Evolutionary conservation across 2,888 invertebrate genomes (phyloP).

Genomic region (Gortyna flavago): DNA sequence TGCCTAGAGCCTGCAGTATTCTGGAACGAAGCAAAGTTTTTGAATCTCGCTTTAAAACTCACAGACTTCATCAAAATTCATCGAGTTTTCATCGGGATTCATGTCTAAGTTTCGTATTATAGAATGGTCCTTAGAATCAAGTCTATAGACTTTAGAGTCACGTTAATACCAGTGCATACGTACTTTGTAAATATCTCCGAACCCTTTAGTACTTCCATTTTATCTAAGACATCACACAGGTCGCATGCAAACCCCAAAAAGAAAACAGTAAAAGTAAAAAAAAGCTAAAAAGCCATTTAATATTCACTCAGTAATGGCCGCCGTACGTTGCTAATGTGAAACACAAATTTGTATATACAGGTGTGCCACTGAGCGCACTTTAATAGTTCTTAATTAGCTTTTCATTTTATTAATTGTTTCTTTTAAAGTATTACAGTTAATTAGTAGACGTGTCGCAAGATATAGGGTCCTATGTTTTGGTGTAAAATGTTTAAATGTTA

Average conservation of each 20-base stretch:
- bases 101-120: background rate
- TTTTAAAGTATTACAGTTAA: conserved; percentile 33
- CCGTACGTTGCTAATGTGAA: conserved; percentile 72
- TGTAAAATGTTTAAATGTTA: background rate
- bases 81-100: background rate
- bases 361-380: conserved; percentile 73
- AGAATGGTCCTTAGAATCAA: background rate
- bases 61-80: background rate
- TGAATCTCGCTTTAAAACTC: background rate
- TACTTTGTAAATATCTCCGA: background rate
- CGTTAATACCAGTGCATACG: background rate
- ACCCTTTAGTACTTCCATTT: background rate
- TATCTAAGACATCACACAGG: background rate
- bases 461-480: background rate
- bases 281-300: conserved; percentile 61
- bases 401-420: conserved; percentile 64
- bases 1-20: background rate
- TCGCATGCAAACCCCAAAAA: background rate
- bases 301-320: conserved; percentile 69
- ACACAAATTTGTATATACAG: conserved; percentile 72
- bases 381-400: conserved; percentile 74
- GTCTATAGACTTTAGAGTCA: background rate
- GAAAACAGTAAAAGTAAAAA: conserved; percentile 25
- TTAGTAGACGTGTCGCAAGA: conserved; percentile 5
- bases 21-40: background rate